A percentile compares a stretch with the other conserved stretches of the same genome.
Evolutionary conservation across 2,797 vertebrate genomes (phyloP).

Genomic region (Urosaurus nigricauda): DNA sequence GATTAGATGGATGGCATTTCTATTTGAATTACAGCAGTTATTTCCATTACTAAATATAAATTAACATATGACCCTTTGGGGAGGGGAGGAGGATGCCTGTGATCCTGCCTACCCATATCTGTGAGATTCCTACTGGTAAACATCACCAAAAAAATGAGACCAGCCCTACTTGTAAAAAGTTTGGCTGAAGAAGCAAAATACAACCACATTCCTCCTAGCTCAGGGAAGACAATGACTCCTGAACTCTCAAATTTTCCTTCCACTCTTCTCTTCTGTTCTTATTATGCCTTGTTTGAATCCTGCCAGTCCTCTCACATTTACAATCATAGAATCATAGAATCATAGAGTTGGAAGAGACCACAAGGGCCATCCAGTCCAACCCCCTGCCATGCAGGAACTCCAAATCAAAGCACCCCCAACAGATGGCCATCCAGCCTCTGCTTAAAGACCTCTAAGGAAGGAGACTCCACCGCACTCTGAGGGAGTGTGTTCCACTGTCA

Average conservation of each 20-base stretch:
- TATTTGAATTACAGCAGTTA: neutral
- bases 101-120: neutral
- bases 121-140: neutral
- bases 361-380: too few relatives aligned
- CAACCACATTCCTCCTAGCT: neutral
- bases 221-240: neutral
- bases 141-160: neutral
- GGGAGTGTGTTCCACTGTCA: too few relatives aligned
- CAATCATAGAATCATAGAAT: too few relatives aligned
- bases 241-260: neutral
- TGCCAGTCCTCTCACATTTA: neutral
- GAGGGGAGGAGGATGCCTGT: too few relatives aligned
- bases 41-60: neutral
- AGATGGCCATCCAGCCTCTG: too few relatives aligned
- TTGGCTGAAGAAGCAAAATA: too few relatives aligned
- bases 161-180: neutral
- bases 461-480: too few relatives aligned
- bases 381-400: too few relatives aligned
- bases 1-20: neutral
- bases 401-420: too few relatives aligned
- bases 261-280: neutral
- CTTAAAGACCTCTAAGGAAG: too few relatives aligned
- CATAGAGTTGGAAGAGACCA: too few relatives aligned
- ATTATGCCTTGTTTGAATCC: constrained; percentile 28
- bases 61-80: neutral